Percentiles rank a stretch among this genome's conserved stretches.
phyloP scores from a whole-genome alignment of 2,888 invertebrate species.

The Athrips mouffetella region DNA sequence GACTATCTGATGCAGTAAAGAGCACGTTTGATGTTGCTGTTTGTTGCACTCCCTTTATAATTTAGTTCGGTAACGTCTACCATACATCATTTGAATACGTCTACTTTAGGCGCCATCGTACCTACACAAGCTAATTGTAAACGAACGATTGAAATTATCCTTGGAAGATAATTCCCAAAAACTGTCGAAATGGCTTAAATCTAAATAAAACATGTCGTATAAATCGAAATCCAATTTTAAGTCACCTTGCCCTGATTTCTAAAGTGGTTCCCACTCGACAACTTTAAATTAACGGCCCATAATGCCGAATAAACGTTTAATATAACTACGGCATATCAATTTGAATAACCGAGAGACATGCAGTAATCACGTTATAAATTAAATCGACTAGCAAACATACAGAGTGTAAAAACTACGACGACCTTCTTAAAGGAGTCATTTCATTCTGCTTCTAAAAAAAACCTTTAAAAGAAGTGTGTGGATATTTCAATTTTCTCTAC shows the following conservation, averaged over 20 bases:
- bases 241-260: constrained; percentile 2
- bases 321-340: neutral
- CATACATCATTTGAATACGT: too few relatives aligned
- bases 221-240: neutral
- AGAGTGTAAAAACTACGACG: neutral
- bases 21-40: too few relatives aligned
- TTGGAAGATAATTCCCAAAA: too few relatives aligned
- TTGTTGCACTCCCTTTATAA: too few relatives aligned
- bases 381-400: neutral
- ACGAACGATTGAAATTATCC: too few relatives aligned
- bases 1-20: too few relatives aligned
- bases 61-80: too few relatives aligned
- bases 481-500: neutral
- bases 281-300: neutral
- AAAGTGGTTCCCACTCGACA: neutral
- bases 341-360: neutral
- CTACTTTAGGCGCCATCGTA: too few relatives aligned
- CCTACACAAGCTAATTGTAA: too few relatives aligned
- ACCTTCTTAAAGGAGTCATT: too few relatives aligned
- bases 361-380: neutral
- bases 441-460: too few relatives aligned
- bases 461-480: neutral
- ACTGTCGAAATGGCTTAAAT: neutral
- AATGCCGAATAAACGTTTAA: neutral
- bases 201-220: neutral